phyloP scores from a whole-genome alignment of 2,797 vertebrate species.

The Simalia tracyae region DNA sequence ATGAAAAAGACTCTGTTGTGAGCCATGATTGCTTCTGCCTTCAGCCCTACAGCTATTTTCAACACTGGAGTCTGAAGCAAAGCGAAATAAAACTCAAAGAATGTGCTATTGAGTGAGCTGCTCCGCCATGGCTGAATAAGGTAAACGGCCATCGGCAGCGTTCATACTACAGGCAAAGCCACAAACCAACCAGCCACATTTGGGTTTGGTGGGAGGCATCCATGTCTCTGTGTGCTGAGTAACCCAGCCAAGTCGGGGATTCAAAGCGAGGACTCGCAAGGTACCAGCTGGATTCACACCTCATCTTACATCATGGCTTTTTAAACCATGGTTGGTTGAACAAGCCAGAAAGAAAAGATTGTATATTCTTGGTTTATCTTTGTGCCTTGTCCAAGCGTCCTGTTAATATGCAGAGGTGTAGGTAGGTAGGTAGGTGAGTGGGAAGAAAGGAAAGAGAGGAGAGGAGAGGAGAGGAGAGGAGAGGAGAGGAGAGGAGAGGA shows the following conservation, averaged over 20 bases:
- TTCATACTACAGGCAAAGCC: not conserved
- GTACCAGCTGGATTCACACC: not conserved
- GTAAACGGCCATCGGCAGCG: too few species aligned
- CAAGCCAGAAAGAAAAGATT: not conserved
- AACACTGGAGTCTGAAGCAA: not conserved
- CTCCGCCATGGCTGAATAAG: not conserved
- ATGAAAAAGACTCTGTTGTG: not conserved
- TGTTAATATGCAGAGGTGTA: not conserved
- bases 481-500: too few species aligned
- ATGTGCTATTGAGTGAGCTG: not conserved
- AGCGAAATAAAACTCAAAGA: not conserved
- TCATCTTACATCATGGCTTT: not conserved
- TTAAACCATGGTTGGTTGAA: not conserved
- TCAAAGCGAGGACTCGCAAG: not conserved
- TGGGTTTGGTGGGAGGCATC: not conserved
- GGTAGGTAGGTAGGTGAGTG: too few species aligned
- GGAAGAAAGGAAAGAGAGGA: not conserved
- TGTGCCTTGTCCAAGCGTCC: not conserved
- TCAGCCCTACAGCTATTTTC: not conserved
- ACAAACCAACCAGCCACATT: not conserved
- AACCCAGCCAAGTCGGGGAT: not conserved
- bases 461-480: too few species aligned
- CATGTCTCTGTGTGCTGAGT: not conserved
- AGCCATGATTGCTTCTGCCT: not conserved
- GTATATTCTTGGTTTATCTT: not conserved